These are phyloP conservation scores for Hymenopus coronatus DNA, from an alignment of 2,888 invertebrate species.

Conservation along the genomic window DNA sequence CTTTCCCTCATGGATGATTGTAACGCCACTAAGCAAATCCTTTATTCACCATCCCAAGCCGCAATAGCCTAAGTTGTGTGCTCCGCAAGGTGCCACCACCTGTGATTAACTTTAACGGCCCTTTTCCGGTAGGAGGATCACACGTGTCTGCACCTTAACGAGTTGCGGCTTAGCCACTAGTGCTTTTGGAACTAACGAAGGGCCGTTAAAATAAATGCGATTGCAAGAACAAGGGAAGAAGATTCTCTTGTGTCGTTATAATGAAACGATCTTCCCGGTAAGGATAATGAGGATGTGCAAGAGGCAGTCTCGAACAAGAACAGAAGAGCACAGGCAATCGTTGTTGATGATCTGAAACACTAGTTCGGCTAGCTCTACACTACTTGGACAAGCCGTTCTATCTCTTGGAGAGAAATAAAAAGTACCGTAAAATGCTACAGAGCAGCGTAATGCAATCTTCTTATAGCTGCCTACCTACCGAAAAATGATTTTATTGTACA, in stretches of 20 bases:
- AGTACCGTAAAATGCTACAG: too few species aligned
- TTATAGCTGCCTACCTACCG: too few species aligned
- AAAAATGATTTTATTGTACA: too few species aligned
- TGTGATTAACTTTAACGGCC: neutral
- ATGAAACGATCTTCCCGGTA: neutral
- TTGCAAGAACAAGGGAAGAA: neutral
- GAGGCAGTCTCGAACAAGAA: too few species aligned
- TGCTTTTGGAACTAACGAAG: neutral
- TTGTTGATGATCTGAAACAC: too few species aligned
- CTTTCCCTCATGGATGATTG: too few species aligned
- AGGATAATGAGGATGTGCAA: too few species aligned
- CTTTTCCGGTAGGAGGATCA: neutral
- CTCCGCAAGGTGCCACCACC: neutral
- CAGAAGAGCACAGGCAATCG: too few species aligned
- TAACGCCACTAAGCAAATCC: neutral
- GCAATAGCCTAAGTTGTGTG: neutral
- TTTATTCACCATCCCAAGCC: neutral
- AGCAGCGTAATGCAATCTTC: too few species aligned
- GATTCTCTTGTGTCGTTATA: neutral
- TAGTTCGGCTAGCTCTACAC: too few species aligned
- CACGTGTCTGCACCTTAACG: neutral
- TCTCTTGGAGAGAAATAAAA: too few species aligned
- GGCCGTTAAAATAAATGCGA: neutral
- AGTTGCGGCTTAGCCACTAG: neutral
- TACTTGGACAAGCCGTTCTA: too few species aligned